Conservation (phyloP, 2,888 invertebrate genomes). For the Pammene aurita region DNA sequence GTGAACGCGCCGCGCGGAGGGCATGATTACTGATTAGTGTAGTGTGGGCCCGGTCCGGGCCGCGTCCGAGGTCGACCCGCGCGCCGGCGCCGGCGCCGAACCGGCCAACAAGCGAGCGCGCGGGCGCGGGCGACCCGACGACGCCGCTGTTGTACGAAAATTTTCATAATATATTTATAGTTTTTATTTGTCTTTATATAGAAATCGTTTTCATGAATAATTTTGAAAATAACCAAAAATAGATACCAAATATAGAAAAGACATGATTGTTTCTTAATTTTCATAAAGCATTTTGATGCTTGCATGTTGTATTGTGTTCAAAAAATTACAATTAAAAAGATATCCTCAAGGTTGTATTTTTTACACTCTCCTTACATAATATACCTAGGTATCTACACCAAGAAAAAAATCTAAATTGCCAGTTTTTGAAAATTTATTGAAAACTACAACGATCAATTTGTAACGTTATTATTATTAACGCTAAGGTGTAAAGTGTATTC, state of each 20-base stretch:
- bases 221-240: constrained; percentile 82
- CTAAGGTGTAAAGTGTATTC: too few relatives aligned
- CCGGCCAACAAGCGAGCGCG: constrained; percentile 49
- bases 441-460: constrained; percentile 20
- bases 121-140: constrained; percentile 48
- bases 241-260: constrained; percentile 82
- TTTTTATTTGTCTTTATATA: constrained; percentile 81
- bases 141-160: constrained; percentile 69
- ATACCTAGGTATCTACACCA: too few relatives aligned
- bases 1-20: constrained; percentile 45
- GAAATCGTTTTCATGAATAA: constrained; percentile 78
- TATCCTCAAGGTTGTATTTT: constrained; percentile 62
- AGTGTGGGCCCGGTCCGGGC: neutral
- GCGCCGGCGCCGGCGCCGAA: constrained; percentile 41
- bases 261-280: constrained; percentile 81
- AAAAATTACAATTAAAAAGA: constrained; percentile 81
- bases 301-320: constrained; percentile 84
- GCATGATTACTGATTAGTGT: constrained; percentile 29
- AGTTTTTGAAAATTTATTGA: constrained; percentile 11
- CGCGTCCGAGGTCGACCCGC: constrained; percentile 26
- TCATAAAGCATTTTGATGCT: constrained; percentile 82
- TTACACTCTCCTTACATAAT: constrained; percentile 40
- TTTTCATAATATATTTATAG: constrained; percentile 81
- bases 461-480: neutral
- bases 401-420: neutral